Percentiles rank a stretch among this genome's conserved stretches.
Conservation (phyloP, 2,113 vertebrate species). For the Calyptomena viridis region DNA sequence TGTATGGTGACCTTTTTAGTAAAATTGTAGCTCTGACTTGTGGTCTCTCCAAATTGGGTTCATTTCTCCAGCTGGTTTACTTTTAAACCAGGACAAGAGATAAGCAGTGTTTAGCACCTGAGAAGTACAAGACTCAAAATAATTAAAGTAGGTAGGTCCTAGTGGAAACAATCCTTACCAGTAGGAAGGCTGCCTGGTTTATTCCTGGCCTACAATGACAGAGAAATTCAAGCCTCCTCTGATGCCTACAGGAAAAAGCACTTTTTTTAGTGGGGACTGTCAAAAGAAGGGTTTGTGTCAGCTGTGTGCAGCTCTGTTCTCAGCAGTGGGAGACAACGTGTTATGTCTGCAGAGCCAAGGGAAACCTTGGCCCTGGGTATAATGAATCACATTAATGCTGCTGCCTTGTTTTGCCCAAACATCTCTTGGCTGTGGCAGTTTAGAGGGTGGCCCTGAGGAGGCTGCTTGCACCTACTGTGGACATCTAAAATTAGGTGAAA, state of each 20-base stretch:
- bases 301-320: too few relatives aligned
- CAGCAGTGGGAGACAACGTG: too few relatives aligned
- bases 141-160: background rate
- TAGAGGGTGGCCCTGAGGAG: background rate
- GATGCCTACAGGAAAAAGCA: background rate
- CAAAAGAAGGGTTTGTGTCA: too few relatives aligned
- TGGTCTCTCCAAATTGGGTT: too few relatives aligned
- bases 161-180: background rate
- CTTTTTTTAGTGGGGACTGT: background rate
- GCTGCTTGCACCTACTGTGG: background rate
- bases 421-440: background rate
- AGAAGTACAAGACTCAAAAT: background rate
- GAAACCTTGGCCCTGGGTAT: background rate
- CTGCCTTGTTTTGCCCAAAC: background rate
- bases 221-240: background rate
- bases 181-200: background rate
- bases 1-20: too few relatives aligned
- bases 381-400: background rate
- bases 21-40: too few relatives aligned
- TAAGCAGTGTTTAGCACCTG: background rate
- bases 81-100: too few relatives aligned
- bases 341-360: background rate
- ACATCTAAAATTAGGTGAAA: background rate
- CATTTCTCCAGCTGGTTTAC: too few relatives aligned
- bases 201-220: background rate